phyloP scores from a whole-genome alignment of 2,113 vertebrate species.

The Tachuris rubrigastra region DNA sequence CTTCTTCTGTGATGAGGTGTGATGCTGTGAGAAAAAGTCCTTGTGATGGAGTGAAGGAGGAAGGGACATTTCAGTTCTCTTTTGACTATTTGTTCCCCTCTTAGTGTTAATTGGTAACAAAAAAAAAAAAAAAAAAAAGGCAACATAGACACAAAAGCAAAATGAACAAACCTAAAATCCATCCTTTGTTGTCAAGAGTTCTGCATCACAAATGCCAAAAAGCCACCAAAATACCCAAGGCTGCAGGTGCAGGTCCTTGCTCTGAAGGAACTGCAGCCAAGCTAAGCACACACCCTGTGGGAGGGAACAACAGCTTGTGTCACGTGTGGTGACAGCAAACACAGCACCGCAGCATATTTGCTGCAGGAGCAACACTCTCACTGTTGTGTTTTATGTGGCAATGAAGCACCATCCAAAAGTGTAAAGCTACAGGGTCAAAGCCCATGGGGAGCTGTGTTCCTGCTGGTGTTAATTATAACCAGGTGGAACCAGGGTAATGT shows the following conservation, averaged over 20 bases:
- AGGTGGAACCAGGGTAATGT: neutral
- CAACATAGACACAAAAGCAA: neutral
- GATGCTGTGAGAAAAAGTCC: neutral
- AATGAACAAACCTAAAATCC: neutral
- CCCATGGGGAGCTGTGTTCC: neutral
- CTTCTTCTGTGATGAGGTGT: neutral
- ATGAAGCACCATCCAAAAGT: neutral
- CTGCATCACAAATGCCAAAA: neutral
- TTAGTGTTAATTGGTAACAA: neutral
- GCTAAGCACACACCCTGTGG: neutral
- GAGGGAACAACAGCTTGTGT: neutral
- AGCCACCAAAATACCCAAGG: neutral
- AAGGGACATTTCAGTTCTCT: neutral
- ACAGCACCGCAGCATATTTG: rapidly evolving
- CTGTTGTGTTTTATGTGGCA: neutral
- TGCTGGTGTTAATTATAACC: neutral
- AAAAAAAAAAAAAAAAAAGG: neutral
- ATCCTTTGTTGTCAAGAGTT: neutral
- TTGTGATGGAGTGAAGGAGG: neutral
- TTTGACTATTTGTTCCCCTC: neutral
- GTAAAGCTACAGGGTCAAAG: neutral
- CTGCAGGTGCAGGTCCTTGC: neutral
- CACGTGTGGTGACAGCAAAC: rapidly evolving
- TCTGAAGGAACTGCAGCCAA: neutral
- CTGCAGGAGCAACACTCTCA: neutral